Base-by-base conservation (phyloP, 2,113 vertebrate species). In the Stercorarius parasiticus region DNA sequence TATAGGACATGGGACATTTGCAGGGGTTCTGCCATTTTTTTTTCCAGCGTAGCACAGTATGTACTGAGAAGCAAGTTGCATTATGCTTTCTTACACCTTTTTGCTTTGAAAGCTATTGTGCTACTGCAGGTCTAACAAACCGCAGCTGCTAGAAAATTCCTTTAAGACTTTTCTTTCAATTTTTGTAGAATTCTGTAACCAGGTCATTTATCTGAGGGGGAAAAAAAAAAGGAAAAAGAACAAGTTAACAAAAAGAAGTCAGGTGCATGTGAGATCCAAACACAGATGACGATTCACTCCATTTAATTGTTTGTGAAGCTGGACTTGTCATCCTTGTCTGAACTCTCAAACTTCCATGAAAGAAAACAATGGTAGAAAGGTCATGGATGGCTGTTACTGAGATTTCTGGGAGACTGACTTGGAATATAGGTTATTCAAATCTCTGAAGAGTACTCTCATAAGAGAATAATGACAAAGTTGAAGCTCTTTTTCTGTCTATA, bases 101-200 rank as follows among this genome's bases (percentile, higher is more conserved):
- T 82, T 94, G 23, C 80, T 93, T 88, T 92, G 56, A 69, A 93
- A 90, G 36, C 69, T 86, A 62, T 10, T 90, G 62, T 90, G 56
- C 56, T 91, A 49, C 89, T 92, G 53, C 58, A 77, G 65, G 59
- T 56, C 66, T 93, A 61, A 69, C n/a, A 86, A 86, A 88, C 56
- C 16, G 36, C 71, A 78, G 59, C 56, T 84, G 65, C 34, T 86
- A 70, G 72, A 95, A 96, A 95, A 93, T 93, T 90, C 76, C 52
- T 88, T 67, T 81, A 86, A 88, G 50, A 47, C 32, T 90, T 96
- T 93, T 83, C 38, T 56, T 92, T 88, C 29, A 82, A 40, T 27
- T 67, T 86, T 32, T 71, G 36, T 67, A 61, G 71, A 86, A 50
- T 94, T 90, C 38, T 90, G 23, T 86, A 88, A 69, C 67, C 79